Conservation (phyloP, 2,888 invertebrate species). For the Lathronympha strigana region DNA sequence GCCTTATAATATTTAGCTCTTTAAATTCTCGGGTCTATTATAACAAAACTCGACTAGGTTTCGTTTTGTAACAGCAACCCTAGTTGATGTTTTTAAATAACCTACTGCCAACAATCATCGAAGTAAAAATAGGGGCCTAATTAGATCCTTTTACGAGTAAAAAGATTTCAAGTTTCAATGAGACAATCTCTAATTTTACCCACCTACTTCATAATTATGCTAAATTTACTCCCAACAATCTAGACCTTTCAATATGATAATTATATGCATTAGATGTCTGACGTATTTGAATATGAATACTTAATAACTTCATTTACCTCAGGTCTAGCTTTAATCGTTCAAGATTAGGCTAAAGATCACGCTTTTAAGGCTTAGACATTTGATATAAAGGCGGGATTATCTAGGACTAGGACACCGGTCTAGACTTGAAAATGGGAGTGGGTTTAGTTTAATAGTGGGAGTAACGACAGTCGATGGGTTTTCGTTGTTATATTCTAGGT, state of each 20-base stretch:
- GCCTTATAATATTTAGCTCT: too few relatives aligned
- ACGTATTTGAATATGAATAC: slow-evolving; percentile 14
- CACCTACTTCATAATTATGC: neutral
- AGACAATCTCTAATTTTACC: neutral
- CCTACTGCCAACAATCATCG: too few relatives aligned
- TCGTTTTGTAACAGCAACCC: too few relatives aligned
- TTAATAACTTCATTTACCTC: slow-evolving; percentile 22
- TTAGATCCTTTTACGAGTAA: too few relatives aligned
- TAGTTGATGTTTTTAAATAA: too few relatives aligned
- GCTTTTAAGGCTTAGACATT: neutral
- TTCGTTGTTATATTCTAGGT: too few relatives aligned
- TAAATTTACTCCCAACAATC: neutral
- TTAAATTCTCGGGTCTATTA: too few relatives aligned
- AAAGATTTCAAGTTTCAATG: too few relatives aligned
- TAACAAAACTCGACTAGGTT: too few relatives aligned
- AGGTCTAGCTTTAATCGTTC: neutral
- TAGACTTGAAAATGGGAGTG: neutral
- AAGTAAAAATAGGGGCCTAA: too few relatives aligned
- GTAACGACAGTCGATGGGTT: neutral
- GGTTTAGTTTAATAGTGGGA: neutral
- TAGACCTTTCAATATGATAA: slow-evolving; percentile 14
- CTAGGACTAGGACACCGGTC: neutral
- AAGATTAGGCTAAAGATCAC: slow-evolving; percentile 1
- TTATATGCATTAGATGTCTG: slow-evolving; percentile 19
- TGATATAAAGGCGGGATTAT: neutral